These are phyloP conservation scores for Andricus quercusramuli DNA, from an alignment of 2,888 invertebrate species.

Conservation along the genomic window DNA sequence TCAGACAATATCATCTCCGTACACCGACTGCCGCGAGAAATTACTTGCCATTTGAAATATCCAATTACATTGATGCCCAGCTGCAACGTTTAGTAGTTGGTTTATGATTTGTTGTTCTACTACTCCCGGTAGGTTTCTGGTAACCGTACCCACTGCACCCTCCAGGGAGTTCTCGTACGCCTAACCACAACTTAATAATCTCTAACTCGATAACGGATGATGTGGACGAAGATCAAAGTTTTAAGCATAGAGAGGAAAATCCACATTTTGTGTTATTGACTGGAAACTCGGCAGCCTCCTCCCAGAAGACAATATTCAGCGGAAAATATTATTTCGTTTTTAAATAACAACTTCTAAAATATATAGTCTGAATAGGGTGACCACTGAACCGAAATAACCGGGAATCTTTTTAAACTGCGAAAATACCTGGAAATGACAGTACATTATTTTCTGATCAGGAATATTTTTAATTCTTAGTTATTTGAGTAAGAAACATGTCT, in stretches of 20 bases:
- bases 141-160: conserved; percentile 44
- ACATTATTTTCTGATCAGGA: too few relatives aligned
- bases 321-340: neutral
- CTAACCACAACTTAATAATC: conserved; percentile 54
- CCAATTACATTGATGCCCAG: conserved; percentile 39
- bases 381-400: too few relatives aligned
- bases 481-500: too few relatives aligned
- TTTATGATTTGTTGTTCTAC: conserved; percentile 39
- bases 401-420: too few relatives aligned
- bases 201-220: conserved; percentile 56
- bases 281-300: neutral
- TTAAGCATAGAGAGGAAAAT: conserved; percentile 36
- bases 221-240: conserved; percentile 54
- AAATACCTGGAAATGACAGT: too few relatives aligned
- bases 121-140: conserved; percentile 32
- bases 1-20: conserved; percentile 36
- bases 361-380: too few relatives aligned
- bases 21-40: conserved; percentile 30
- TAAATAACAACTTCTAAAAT: neutral
- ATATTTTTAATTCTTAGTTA: too few relatives aligned
- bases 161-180: conserved; percentile 52
- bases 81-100: conserved; percentile 22
- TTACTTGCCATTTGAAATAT: conserved; percentile 37
- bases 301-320: neutral
- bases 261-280: neutral